Evolutionary conservation across 2,797 vertebrate species (phyloP), one percentile per base, ranked within the genome.

Genomic region (Hipposideros larvatus): DNA sequence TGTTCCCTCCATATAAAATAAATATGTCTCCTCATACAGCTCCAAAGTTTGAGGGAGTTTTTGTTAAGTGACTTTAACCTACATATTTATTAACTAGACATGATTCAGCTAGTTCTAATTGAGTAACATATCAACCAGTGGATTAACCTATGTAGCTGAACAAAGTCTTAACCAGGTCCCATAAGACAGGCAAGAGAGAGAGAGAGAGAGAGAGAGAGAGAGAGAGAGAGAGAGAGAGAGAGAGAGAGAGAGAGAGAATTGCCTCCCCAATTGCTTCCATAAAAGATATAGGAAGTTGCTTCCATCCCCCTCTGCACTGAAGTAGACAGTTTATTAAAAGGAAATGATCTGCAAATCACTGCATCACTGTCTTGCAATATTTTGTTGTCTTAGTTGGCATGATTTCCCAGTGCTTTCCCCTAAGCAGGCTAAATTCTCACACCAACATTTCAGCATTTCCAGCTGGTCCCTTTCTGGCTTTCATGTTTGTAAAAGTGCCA

Each of bases 401-500:
- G 51, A 68, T 83, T 90, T 74, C 31, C 24, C 22, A 74, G 37
- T n/a, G 3, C 55, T 93, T 11, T 79, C 41, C 11, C 71, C 22
- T 74, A 83, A 93, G 55, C 6, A 74, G 19, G 63, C 37, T 83
- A 70, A 91, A 78, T 79, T 70, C 24, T 89, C 82, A 53, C 13
- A 94, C 24, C 22, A 61, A 57, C 28, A 79, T 84, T 93, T 91
- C 59, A 84, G 18, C 70, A 90, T 78, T 93, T 89, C 46, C n/a
- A 59, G 74, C n/a, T 13, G 4, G 15, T 59, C 70, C 41, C 24
- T 91, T 86, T 91, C 26, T 93, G 84, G 84, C 51, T 89, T 83
- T 93, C 16, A 2, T 68, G 78, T 68, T 59, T 91, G 57, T 71
- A 78, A 91, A 78, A n/a, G 22, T 94, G 87, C 90, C 90, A 93